A percentile compares a stretch with the other conserved stretches of the same genome.
phyloP scores from a whole-genome alignment of 2,113 vertebrate genomes.

The Panthera tigris region DNA sequence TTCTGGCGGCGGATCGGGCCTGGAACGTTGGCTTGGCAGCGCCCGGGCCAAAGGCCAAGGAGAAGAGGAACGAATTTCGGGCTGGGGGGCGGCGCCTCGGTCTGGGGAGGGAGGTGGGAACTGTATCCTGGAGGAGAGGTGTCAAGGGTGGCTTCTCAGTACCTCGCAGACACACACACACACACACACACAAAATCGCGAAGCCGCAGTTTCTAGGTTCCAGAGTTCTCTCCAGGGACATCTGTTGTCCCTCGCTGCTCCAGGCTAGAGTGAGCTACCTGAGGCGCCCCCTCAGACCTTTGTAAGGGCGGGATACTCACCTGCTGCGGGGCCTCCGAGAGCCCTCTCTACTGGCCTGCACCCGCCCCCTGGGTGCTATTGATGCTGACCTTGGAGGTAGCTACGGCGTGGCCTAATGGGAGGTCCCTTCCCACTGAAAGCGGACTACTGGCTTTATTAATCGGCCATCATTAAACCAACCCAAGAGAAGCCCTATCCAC shows the following conservation, averaged over 20 bases:
- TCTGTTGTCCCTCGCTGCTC: neutral
- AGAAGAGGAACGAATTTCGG: slow-evolving; percentile 25
- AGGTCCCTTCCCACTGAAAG: neutral
- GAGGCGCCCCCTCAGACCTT: neutral
- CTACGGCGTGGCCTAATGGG: neutral
- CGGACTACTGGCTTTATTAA: slow-evolving; percentile 20
- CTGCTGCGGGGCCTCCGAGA: neutral
- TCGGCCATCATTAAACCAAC: neutral
- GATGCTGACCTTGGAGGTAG: neutral
- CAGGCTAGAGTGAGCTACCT: neutral
- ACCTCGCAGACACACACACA: neutral
- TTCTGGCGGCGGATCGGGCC: neutral
- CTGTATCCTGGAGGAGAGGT: neutral
- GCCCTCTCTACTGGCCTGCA: neutral
- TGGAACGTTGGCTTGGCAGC: neutral
- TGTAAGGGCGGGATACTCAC: neutral
- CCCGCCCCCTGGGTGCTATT: neutral
- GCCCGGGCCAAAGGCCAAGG: neutral
- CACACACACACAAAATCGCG: too few relatives aligned
- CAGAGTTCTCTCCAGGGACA: neutral
- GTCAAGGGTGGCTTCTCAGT: neutral
- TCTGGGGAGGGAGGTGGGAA: too few relatives aligned
- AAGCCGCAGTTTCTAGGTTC: neutral
- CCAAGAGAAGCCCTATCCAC: neutral
- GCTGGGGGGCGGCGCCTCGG: neutral